These are phyloP conservation scores for Empidonax alnorum DNA, from an alignment of 2,113 vertebrate genomes.

Conservation along the genomic window DNA sequence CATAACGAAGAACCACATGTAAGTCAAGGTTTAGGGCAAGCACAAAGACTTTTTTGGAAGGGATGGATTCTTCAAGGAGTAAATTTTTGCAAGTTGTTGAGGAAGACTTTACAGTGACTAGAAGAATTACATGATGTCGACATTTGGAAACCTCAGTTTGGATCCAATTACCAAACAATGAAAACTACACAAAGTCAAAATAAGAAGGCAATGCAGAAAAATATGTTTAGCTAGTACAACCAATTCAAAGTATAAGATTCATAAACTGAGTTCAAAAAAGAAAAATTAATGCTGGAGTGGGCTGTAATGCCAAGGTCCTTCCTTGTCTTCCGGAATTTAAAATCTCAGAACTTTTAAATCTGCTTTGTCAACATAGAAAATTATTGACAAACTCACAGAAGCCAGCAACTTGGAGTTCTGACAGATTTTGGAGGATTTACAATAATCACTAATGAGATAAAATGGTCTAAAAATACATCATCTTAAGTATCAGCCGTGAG, in stretches of 20 bases:
- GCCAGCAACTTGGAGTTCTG: not conserved
- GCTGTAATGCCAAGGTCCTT: not conserved
- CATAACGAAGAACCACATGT: accelerated
- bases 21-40: not conserved
- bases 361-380: not conserved
- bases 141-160: not conserved
- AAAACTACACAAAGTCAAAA: not conserved
- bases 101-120: not conserved
- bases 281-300: not conserved
- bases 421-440: not conserved
- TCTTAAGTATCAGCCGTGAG: not conserved
- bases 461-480: constrained; percentile 8
- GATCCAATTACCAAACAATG: constrained; percentile 34
- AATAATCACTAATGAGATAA: not conserved
- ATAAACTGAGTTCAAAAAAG: not conserved
- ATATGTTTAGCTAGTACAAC: not conserved
- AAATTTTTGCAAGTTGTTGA: not conserved
- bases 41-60: not conserved
- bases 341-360: not conserved
- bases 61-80: not conserved
- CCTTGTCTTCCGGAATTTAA: not conserved
- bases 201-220: not conserved
- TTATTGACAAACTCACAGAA: constrained; percentile 2
- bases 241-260: not conserved
- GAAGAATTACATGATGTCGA: not conserved